Conservation (phyloP, 2,888 invertebrate genomes). For the Rhimphoctona megacephalus region DNA sequence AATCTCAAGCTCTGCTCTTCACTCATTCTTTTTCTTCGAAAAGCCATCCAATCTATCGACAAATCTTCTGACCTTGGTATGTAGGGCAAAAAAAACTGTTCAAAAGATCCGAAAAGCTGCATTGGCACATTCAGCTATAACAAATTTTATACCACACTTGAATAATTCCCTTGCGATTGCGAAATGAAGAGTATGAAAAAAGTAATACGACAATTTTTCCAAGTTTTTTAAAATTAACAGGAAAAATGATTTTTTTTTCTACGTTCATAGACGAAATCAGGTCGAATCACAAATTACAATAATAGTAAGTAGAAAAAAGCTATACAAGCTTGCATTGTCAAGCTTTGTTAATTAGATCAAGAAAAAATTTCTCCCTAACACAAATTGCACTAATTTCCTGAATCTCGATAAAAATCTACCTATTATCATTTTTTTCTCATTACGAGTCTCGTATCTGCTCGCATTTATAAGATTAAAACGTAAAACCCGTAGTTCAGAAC, state of each 20-base stretch:
- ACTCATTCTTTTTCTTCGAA: background rate
- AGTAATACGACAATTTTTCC: background rate
- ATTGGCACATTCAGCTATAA: background rate
- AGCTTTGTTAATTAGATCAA: background rate
- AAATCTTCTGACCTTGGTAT: slow-evolving; percentile 13
- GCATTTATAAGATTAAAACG: background rate
- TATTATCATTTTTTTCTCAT: slow-evolving; percentile 16
- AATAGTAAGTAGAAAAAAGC: background rate
- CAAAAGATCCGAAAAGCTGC: background rate
- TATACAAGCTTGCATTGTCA: background rate
- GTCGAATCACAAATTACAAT: background rate
- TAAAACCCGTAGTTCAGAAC: background rate
- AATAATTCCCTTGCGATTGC: background rate
- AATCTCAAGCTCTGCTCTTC: slow-evolving; percentile 8
- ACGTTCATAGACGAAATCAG: background rate
- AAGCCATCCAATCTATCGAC: slow-evolving; percentile 4
- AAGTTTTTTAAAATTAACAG: background rate
- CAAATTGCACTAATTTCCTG: background rate
- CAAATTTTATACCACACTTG: background rate
- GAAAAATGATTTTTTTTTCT: background rate
- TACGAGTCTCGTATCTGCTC: background rate
- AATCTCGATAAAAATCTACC: background rate
- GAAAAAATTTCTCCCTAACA: background rate
- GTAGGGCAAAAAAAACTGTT: background rate
- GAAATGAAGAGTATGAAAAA: background rate